Evolutionary conservation across 1,140 invertebrate species (phyloP), one percentile per base, ranked within the genome.

Genomic region (Monomorium pharaonis): DNA sequence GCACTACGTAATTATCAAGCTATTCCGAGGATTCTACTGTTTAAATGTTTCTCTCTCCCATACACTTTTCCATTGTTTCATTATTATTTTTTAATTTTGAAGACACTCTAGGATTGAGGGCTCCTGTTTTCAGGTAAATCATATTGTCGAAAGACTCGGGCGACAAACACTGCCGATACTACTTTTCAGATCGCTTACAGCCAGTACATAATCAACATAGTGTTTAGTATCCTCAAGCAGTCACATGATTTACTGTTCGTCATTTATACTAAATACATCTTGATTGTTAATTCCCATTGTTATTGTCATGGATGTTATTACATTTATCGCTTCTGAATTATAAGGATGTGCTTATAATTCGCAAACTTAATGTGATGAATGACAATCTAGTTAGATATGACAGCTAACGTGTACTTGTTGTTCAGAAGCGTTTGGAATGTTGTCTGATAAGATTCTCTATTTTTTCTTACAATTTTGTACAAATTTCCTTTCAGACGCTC

Each of bases 401-500:
- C 27, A 58, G 49, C 9, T 60, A 72, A 74, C 24, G 27, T 21
- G 24, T 72, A 74, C 78, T 83, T 74, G 67, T 83, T 14, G 18
- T 74, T 74, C 78, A 74, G 42, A 83, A 58, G 42, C 54, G 16
- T 72, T 58, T 72, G 49, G 37, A 83, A 83, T 58, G 67, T 58
- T 83, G 42, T 72, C 69, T 44, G 18, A 72, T 1, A n/a, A 18
- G 30, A 58, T 0, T 42, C 18, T 42, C 24, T 65, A n/a, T 80
- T 16, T 78, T n/a, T 18, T 78, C 6, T 60, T 58, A 44, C 14
- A 72, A 44, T 47, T 21, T 58, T 74, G 58, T 7, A 58, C 10
- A 9, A 44, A 85, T 92, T 90, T 93, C 87, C 87, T 95, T 96
- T 54, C 95, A 98, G 97, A 91, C 96, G 97, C 85, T 98, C 97